phyloP scores from a whole-genome alignment of 2,797 vertebrate species.

The Enteromius viviparus region DNA sequence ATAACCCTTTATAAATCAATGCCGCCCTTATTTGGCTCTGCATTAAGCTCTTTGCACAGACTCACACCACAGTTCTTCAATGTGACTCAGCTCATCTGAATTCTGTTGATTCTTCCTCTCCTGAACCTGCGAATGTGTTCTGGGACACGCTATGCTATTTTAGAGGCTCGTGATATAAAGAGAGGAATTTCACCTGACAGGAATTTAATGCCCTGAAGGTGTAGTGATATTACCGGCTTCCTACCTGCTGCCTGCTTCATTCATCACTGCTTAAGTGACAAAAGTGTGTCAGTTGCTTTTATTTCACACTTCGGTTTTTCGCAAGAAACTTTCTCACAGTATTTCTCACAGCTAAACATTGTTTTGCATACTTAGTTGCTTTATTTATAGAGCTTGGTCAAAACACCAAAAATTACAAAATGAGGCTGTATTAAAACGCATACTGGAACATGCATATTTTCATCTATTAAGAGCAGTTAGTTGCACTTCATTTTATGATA shows the following conservation, averaged over 20 bases:
- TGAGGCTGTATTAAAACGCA: not conserved
- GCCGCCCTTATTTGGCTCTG: slow-evolving; percentile 6
- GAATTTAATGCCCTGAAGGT: slow-evolving; percentile 48
- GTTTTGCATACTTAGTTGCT: not conserved
- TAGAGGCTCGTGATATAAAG: slow-evolving; percentile 46
- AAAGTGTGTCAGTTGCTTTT: slow-evolving; percentile 20
- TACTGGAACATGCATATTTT: not conserved
- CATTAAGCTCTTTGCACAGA: slow-evolving; percentile 27
- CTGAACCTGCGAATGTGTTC: slow-evolving; percentile 25
- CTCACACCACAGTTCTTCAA: not conserved
- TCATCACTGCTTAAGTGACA: not conserved
- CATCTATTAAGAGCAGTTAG: not conserved
- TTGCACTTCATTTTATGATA: no score
- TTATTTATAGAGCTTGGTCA: slow-evolving; percentile 18
- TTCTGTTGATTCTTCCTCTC: slow-evolving; percentile 35
- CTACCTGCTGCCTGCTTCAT: not conserved
- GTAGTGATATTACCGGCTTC: not conserved
- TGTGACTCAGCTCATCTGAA: slow-evolving; percentile 29
- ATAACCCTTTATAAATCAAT: slow-evolving; percentile 35
- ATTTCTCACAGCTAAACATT: not conserved
- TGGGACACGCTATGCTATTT: slow-evolving; percentile 37
- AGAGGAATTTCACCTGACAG: slow-evolving; percentile 47
- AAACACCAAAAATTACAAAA: not conserved
- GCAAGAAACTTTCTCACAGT: not conserved
- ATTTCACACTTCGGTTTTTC: not conserved